Base-by-base conservation (phyloP, 2,888 invertebrate species). In the Dione juno region DNA sequence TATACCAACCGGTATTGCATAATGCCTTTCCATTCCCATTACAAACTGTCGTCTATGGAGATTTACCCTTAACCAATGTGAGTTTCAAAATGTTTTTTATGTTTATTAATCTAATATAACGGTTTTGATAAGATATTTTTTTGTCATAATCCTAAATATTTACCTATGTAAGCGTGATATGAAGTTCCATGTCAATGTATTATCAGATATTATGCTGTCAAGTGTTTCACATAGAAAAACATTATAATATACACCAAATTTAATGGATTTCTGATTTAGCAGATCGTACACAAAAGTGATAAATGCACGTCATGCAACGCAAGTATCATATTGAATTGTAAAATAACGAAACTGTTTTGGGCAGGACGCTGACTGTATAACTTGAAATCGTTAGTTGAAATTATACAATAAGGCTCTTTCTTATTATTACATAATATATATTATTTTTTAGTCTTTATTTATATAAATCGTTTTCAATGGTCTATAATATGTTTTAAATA, bases 1-100 rank as follows among this genome's bases (percentile, higher is more conserved):
- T 96, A 54, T 95, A 96, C 76, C 96, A 96, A 78, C 96, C 96
- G 9, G 95, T 96, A 11, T 85, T 96, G 53, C 95, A 96, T 72
- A 95, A 95, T 73, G 92, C 94, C 0, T 92, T 95, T 75, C 94
- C 93, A 1, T 92, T 86, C 75, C 87, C 92, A 0, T 84, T 86
- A 57, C 91, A 89, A 54, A 86, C 92, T 1, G 78, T 88, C 0
- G 91, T 90, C 69, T 88, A 89, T 50, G 85, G 86, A 41, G 89
- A 91, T 72, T 81, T 84, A 9, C 84, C 87, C 14, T 71, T 89
- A 72, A 83, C 80, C 37, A 87, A 88, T 78, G 91, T 92, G 80
- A 86, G 90, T 82, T 65, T 41, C 28, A n/a, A 35, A 41, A 35
- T 50, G n/a, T 37, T 40, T 19, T n/a, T n/a, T n/a, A n/a, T n/a